phyloP scores from a whole-genome alignment of 35 echinoderm and acorn worm species.

The Apostichopus japonicus region DNA sequence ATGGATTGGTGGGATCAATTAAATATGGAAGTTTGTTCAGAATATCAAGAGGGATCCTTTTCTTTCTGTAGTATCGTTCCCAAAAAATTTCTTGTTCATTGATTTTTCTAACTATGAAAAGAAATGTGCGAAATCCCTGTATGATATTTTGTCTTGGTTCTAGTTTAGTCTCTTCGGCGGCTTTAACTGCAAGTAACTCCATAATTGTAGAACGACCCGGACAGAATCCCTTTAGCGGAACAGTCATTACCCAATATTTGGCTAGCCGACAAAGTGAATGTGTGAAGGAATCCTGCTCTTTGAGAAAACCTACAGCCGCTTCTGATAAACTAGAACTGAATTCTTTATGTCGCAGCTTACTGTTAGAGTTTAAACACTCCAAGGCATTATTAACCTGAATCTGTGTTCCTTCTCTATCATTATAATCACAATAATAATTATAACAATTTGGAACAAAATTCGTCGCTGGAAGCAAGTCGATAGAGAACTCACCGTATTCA shows the following conservation, averaged over 20 bases:
- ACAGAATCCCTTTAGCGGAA: background rate
- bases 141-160: background rate
- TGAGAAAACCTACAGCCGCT: constrained; percentile 23
- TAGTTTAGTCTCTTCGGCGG: background rate
- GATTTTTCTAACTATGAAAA: background rate
- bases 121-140: background rate
- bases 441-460: background rate
- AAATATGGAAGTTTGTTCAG: background rate
- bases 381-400: background rate
- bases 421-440: no score
- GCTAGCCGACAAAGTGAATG: constrained; percentile 26
- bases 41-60: background rate
- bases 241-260: constrained; percentile 25
- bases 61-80: background rate
- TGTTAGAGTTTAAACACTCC: background rate
- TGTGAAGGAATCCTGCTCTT: constrained; percentile 1
- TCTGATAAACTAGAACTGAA: constrained; percentile 30
- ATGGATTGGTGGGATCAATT: constrained; percentile 38
- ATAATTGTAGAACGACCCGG: constrained; percentile 6
- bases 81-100: no score
- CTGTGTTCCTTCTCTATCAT: no score
- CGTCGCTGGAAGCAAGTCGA: background rate
- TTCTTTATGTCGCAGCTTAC: background rate
- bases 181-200: constrained; percentile 2
- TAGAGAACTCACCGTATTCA: background rate